Evolutionary conservation across 2,888 invertebrate species (phyloP), one percentile per base, ranked within the genome.

Genomic region (Pyrochroa serraticornis): DNA sequence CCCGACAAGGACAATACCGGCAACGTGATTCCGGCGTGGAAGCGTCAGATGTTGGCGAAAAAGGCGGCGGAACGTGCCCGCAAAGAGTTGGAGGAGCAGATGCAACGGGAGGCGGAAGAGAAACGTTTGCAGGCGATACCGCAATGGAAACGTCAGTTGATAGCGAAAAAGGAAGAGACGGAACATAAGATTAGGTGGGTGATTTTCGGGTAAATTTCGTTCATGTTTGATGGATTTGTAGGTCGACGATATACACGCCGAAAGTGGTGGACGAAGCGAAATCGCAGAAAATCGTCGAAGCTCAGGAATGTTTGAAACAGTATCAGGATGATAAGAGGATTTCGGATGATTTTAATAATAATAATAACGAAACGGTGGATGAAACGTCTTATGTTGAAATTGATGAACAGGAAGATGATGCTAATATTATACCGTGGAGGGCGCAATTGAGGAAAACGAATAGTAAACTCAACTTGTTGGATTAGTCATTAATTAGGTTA

Each of bases 41-140:
- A 96, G 77, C 82, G 95, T 7, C 95, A 96, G 79, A 95, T 97
- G 93, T 78, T 96, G 77, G 97, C 97, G 1, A 89, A 94, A 72
- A 92, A 96, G 77, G 93, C 95, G 0, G 96, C 97, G 0, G 96
- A 97, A 78, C 90, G 93, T 67, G 95, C 96, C 7, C 87, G 92
- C 66, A 92, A 91, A 72, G 95, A 97, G 73, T 82, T 94, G 68
- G 95, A 95, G 79, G 93, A 92, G 76, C 89, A 92, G 72, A 82
- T 94, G 71, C 88, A 88, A 3, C 84, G 87, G 59, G 93, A 94
- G 74, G 92, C 93, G 0, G 94, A 94, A 79, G 89, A 91, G 69
- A 87, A 92, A 70, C 82, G 94, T 64, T 84, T 94, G 41, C 91
- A 92, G 13, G 86, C 94, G 8, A 92, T 97, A 70, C 97, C 97